Percentiles rank a stretch among this genome's conserved stretches.
phyloP scores from a whole-genome alignment of 2,113 vertebrate species.

The Xerus inauris region DNA sequence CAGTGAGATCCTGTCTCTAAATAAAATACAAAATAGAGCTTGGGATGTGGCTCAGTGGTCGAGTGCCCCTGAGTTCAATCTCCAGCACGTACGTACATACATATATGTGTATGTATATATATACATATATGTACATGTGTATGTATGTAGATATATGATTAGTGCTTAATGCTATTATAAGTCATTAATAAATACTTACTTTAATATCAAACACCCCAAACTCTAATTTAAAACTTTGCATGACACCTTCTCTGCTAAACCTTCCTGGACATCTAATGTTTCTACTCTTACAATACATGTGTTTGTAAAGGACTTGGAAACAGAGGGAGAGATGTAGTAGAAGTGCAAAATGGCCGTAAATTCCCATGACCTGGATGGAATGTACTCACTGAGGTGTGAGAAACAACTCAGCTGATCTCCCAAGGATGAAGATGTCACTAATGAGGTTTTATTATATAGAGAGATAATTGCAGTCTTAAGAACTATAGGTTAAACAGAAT shows the following conservation, averaged over 20 bases:
- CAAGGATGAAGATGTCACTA: conserved; percentile 36
- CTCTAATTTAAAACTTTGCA: not conserved
- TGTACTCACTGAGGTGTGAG: not conserved
- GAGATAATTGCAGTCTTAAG: conserved; percentile 29
- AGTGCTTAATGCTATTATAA: not conserved
- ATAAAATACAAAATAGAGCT: no score
- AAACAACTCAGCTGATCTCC: conserved; percentile 47
- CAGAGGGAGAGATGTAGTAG: not conserved
- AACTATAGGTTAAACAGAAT: conserved; percentile 5
- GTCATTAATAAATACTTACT: not conserved
- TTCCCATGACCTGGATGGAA: conserved; percentile 47
- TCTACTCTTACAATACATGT: not conserved
- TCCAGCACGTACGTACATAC: no score
- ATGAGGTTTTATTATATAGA: conserved; percentile 49
- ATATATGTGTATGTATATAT: no score
- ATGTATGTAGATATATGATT: no score
- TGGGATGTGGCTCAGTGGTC: no score
- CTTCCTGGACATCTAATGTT: not conserved
- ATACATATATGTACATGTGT: no score
- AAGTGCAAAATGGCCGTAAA: conserved; percentile 45
- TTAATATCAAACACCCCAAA: not conserved
- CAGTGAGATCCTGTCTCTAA: no score
- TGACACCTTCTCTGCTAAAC: not conserved
- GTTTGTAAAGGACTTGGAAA: conserved; percentile 19
- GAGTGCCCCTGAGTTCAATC: no score